phyloP scores from a whole-genome alignment of 2,888 invertebrate genomes.

The Anthoptus insignis region DNA sequence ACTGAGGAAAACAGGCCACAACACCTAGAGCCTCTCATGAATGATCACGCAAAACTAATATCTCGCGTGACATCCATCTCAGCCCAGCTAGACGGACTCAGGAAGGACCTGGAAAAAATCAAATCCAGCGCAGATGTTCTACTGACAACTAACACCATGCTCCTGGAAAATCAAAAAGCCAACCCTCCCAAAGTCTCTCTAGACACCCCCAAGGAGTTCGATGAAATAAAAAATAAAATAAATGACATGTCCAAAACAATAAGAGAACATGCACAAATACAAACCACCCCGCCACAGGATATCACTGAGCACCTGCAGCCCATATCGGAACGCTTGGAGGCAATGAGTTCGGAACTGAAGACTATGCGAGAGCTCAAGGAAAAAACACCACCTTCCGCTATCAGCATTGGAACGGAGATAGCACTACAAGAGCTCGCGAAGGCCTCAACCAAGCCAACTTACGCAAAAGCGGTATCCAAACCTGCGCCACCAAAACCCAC shows the following conservation, averaged over 20 bases:
- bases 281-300: background rate
- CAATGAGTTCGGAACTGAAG: background rate
- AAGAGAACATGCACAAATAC: background rate
- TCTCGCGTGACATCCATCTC: background rate
- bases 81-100: background rate
- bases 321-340: background rate
- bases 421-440: constrained; percentile 3
- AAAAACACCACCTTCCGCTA: background rate
- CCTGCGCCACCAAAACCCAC: constrained; percentile 7
- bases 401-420: background rate
- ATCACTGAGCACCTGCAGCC: constrained; percentile 1
- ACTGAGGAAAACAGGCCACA: constrained; percentile 27
- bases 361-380: background rate
- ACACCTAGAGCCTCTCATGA: background rate
- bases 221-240: background rate
- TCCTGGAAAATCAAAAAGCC: background rate
- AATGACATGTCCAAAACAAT: background rate
- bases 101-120: background rate
- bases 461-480: background rate
- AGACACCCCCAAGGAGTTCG: background rate
- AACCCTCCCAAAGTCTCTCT: background rate
- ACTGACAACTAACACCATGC: background rate
- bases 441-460: background rate
- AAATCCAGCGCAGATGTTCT: background rate
- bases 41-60: background rate